Conservation (phyloP, 2,888 invertebrate species). For the Aporophyla nigra region DNA sequence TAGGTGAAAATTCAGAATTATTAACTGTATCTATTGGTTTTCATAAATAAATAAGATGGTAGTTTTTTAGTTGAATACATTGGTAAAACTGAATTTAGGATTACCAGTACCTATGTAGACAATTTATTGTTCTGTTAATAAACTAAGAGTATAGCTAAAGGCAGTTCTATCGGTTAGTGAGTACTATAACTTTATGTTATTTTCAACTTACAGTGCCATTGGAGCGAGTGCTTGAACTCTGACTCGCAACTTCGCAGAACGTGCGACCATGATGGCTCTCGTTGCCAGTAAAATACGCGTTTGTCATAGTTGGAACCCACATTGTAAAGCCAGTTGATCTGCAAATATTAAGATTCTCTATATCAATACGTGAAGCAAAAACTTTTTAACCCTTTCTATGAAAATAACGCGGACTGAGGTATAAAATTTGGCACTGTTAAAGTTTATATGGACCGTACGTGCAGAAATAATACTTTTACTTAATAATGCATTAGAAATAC, state of each 20-base stretch:
- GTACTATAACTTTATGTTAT: background rate
- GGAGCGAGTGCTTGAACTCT: slow-evolving; percentile 72
- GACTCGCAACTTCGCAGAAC: slow-evolving; percentile 83
- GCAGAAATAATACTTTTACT: no score
- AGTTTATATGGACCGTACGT: no score
- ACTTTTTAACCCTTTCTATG: no score
- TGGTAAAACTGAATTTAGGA: background rate
- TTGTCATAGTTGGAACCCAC: slow-evolving; percentile 28
- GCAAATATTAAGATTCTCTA: slow-evolving; percentile 10
- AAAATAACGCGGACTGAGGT: no score
- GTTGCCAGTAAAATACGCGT: slow-evolving; percentile 62
- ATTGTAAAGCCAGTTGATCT: slow-evolving; percentile 84
- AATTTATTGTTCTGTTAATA: background rate
- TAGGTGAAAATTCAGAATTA: slow-evolving; percentile 47
- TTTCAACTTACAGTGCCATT: slow-evolving; percentile 70
- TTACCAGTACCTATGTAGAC: background rate
- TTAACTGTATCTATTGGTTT: background rate
- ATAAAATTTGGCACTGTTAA: no score
- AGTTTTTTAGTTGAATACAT: background rate
- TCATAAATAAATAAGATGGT: background rate
- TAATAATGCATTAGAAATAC: no score
- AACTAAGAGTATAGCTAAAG: background rate
- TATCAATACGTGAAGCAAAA: no score
- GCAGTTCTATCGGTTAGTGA: background rate
- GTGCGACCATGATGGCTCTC: slow-evolving; percentile 73